A percentile compares a stretch with the other conserved stretches of the same genome.
These are phyloP conservation scores for Uropsilus gracilis DNA, from an alignment of 2,113 vertebrate genomes.

Conservation along the genomic window DNA sequence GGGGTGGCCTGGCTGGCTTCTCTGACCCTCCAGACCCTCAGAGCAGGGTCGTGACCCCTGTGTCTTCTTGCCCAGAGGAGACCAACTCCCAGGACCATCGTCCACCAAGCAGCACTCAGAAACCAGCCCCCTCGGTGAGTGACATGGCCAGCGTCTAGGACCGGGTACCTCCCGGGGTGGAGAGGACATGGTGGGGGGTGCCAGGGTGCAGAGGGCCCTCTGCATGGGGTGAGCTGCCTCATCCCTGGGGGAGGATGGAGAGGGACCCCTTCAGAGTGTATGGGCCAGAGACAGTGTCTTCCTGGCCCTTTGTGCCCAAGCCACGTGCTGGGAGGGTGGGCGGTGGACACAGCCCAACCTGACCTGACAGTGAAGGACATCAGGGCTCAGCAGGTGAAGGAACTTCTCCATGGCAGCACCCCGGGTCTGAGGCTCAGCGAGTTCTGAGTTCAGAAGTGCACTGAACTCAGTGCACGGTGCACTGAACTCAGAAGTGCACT, in stretches of 20 bases:
- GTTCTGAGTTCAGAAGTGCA: background rate
- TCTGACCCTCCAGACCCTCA: background rate
- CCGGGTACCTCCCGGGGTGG: background rate
- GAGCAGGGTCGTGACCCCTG: conserved; percentile 47
- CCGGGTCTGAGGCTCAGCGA: background rate
- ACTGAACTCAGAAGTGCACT: too few species aligned
- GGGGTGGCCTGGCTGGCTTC: background rate
- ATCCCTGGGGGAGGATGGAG: background rate
- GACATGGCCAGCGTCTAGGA: background rate
- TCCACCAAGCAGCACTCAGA: conserved; percentile 81
- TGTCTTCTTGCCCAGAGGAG: conserved; percentile 82
- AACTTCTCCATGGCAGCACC: background rate
- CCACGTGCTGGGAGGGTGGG: background rate
- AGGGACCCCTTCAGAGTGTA: background rate
- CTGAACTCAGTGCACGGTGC: too few species aligned
- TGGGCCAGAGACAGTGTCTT: background rate
- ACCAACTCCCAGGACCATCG: conserved; percentile 84
- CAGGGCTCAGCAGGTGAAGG: background rate
- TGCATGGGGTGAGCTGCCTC: background rate
- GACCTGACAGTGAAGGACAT: too few species aligned
- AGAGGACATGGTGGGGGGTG: background rate
- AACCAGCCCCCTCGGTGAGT: conserved; percentile 85
- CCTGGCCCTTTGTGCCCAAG: background rate
- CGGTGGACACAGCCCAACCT: background rate
- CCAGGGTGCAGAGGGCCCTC: background rate